These are phyloP conservation scores for Valencia hispanica DNA, from an alignment of 2,797 vertebrate genomes.

Conservation along the genomic window DNA sequence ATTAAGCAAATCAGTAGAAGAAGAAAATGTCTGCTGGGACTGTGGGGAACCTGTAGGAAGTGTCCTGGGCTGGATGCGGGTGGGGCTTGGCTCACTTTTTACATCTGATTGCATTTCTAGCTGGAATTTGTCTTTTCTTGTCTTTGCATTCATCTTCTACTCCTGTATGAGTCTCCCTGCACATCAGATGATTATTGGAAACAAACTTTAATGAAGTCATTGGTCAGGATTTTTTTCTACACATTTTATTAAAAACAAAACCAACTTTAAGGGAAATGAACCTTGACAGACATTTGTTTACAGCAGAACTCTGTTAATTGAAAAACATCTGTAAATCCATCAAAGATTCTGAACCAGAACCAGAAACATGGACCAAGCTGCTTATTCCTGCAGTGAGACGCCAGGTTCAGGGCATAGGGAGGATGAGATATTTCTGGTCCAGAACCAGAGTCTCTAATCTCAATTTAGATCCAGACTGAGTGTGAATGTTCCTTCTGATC, in stretches of 20 bases:
- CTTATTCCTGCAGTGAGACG: background rate
- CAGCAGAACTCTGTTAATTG: background rate
- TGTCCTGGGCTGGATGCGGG: too few species aligned
- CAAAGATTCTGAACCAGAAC: background rate
- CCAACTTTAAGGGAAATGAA: background rate
- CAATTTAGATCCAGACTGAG: background rate
- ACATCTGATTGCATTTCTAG: background rate
- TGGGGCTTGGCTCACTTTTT: background rate
- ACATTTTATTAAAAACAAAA: background rate
- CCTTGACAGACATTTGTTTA: background rate
- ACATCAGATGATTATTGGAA: too few species aligned
- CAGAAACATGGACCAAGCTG: background rate
- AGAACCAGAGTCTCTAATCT: background rate
- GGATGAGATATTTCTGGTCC: background rate
- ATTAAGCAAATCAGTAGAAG: background rate
- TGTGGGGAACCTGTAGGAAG: too few species aligned
- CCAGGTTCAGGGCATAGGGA: background rate
- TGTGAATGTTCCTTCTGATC: background rate
- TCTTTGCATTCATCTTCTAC: background rate
- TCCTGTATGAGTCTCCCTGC: background rate
- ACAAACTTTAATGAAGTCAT: background rate
- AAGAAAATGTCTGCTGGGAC: background rate
- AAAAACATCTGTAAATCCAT: background rate
- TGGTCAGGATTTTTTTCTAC: background rate
- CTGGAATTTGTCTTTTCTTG: background rate